Evolutionary conservation across 2,797 vertebrate genomes (phyloP).

Genomic region (Phoeniculus purpureus): DNA sequence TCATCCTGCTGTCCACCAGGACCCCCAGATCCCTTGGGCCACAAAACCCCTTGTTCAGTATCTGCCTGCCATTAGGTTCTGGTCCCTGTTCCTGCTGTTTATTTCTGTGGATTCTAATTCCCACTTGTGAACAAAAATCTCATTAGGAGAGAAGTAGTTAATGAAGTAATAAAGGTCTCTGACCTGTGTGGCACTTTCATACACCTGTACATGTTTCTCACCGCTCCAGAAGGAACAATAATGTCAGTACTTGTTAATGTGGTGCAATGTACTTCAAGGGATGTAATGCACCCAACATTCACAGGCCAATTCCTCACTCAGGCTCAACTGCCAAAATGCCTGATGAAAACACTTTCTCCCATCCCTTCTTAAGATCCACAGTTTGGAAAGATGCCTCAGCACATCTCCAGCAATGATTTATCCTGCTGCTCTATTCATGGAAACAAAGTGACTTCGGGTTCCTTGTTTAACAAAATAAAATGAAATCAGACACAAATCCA

Average conservation of each 20-base stretch:
- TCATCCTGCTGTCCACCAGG: too few relatives aligned
- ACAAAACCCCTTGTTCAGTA: not conserved
- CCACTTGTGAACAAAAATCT: not conserved
- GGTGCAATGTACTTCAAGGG: not conserved
- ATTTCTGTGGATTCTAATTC: not conserved
- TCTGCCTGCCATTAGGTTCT: not conserved
- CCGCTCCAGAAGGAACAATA: conserved; percentile 10
- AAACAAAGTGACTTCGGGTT: conserved; percentile 53
- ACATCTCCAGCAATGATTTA: conserved; percentile 53
- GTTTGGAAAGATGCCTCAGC: conserved; percentile 59
- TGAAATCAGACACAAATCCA: conserved; percentile 51
- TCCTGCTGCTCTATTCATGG: conserved; percentile 34
- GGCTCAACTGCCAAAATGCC: conserved; percentile 55
- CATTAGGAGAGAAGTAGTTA: not conserved
- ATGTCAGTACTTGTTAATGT: conserved; percentile 20
- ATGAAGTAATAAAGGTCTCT: conserved; percentile 24
- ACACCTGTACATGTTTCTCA: conserved; percentile 12
- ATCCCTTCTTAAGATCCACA: not conserved
- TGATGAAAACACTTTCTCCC: conserved; percentile 60
- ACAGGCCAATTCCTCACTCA: conserved; percentile 22
- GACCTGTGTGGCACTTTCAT: conserved; percentile 22
- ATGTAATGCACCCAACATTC: conserved; percentile 29
- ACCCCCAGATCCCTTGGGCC: too few relatives aligned
- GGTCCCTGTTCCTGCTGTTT: not conserved
- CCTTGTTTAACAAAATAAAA: conserved; percentile 70